Evolutionary conservation across 1,140 invertebrate species (phyloP).

Genomic region (Anoplophora glabripennis): DNA sequence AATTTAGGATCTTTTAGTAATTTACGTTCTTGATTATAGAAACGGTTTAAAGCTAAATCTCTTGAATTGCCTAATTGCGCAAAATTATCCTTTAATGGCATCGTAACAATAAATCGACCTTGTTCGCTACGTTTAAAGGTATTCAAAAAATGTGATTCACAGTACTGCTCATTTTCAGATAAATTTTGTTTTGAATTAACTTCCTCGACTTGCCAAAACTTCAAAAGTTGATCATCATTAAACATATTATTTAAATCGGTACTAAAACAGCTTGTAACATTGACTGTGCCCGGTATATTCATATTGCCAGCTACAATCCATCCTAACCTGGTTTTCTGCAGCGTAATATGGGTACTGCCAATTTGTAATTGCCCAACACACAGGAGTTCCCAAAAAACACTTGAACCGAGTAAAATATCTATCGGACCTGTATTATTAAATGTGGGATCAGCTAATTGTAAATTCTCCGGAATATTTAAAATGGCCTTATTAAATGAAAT

Average conservation of each 20-base stretch:
- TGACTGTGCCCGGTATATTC: background rate
- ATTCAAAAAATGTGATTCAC: slow-evolving; percentile 7
- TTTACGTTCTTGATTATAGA: too few relatives aligned
- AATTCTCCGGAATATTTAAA: slow-evolving; percentile 3
- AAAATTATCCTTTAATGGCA: too few relatives aligned
- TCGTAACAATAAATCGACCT: background rate
- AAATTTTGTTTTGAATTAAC: background rate
- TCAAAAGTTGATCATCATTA: background rate
- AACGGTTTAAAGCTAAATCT: too few relatives aligned
- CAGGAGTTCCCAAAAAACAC: slow-evolving; percentile 5
- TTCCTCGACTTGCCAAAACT: slow-evolving; percentile 15
- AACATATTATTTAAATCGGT: background rate
- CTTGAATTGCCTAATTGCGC: too few relatives aligned
- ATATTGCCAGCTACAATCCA: background rate
- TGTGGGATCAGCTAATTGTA: background rate
- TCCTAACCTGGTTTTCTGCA: slow-evolving; percentile 5
- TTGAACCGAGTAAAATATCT: background rate
- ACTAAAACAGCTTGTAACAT: background rate
- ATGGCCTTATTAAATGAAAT: background rate
- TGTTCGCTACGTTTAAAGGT: background rate
- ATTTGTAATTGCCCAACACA: background rate
- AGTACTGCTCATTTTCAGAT: background rate
- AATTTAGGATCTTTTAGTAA: too few relatives aligned
- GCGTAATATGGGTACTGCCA: background rate
- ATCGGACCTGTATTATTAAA: slow-evolving; percentile 3